Conservation (phyloP, 2,888 invertebrate species). For the Oscheius sp. region DNA sequence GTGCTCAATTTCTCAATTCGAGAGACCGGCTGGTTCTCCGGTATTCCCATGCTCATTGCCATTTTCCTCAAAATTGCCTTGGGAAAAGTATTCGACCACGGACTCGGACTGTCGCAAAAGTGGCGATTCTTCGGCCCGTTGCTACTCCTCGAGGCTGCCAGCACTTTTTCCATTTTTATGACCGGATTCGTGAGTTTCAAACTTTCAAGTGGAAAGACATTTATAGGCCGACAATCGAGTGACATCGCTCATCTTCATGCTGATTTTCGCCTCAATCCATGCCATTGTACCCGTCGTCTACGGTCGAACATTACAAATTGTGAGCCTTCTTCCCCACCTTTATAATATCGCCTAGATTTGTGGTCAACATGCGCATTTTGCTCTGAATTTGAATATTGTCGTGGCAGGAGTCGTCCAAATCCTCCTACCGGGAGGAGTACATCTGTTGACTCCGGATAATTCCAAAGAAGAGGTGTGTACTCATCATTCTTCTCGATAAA, state of each 20-base stretch:
- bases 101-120: constrained; percentile 43
- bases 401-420: constrained; percentile 56
- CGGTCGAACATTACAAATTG: constrained; percentile 55
- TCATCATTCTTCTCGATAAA: not conserved
- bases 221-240: constrained; percentile 47
- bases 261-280: constrained; percentile 54
- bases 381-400: constrained; percentile 52
- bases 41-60: constrained; percentile 50
- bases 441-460: constrained; percentile 49
- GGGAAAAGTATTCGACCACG: constrained; percentile 45
- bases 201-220: no score
- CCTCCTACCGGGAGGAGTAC: constrained; percentile 51
- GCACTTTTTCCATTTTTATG: constrained; percentile 45
- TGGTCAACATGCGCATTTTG: constrained; percentile 52
- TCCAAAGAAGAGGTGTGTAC: constrained; percentile 42
- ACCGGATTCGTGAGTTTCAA: constrained; percentile 53
- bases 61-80: constrained; percentile 51
- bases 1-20: constrained; percentile 48
- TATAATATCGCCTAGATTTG: constrained; percentile 39
- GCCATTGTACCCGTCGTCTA: constrained; percentile 56
- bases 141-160: constrained; percentile 42
- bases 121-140: constrained; percentile 46
- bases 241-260: constrained; percentile 42
- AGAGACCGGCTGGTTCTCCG: constrained; percentile 57
- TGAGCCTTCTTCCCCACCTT: constrained; percentile 18